Conservation (phyloP, 2,113 vertebrate genomes). For the Trichomycterus rosablanca region DNA sequence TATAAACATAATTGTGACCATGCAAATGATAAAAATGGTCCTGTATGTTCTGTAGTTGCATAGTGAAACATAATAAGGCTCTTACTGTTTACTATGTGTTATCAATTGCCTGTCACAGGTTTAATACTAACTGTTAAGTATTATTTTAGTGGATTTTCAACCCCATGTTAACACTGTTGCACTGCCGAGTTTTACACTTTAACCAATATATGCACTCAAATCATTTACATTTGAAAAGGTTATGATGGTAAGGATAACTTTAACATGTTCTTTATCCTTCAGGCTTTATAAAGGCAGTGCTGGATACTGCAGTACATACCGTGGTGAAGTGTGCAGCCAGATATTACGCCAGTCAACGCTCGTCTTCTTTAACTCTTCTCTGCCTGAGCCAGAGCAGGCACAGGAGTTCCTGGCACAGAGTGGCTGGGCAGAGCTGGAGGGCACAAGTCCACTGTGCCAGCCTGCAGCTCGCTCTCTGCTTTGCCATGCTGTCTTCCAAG, state of each 20-base stretch:
- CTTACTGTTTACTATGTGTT: too few species aligned
- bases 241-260: background rate
- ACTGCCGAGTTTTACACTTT: too few species aligned
- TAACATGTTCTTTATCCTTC: background rate
- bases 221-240: too few species aligned
- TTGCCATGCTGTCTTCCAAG: slow-evolving; percentile 84
- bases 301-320: slow-evolving; percentile 88
- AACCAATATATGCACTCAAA: too few species aligned
- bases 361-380: slow-evolving; percentile 91
- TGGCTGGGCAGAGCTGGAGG: slow-evolving; percentile 77
- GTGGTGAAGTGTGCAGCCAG: slow-evolving; percentile 78
- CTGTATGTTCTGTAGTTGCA: too few species aligned
- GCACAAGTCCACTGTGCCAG: slow-evolving; percentile 74
- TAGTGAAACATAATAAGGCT: too few species aligned
- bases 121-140: too few species aligned
- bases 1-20: too few species aligned
- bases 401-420: slow-evolving; percentile 84
- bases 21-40: too few species aligned
- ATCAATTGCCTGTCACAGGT: too few species aligned
- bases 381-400: slow-evolving; percentile 79
- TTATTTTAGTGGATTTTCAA: too few species aligned
- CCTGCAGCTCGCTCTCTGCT: slow-evolving; percentile 79
- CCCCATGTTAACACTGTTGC: too few species aligned
- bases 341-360: slow-evolving; percentile 71
- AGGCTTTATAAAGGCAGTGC: slow-evolving; percentile 80